Conservation (phyloP, 2,797 vertebrate species). For the Sternarchorhynchus goeldii region DNA sequence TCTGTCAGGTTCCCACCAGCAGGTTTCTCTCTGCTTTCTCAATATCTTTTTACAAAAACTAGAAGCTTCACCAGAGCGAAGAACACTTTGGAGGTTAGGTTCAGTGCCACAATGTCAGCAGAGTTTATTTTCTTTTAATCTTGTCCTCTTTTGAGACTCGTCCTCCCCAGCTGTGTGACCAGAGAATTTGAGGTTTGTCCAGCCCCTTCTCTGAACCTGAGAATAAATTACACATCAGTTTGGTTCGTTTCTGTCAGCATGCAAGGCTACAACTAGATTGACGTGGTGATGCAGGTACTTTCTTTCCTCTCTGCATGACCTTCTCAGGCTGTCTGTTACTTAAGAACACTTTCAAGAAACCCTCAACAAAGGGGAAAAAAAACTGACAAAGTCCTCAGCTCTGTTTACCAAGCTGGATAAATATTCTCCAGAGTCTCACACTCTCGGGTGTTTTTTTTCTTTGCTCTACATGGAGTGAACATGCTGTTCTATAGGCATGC, state of each 20-base stretch:
- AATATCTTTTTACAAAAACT: constrained; percentile 13
- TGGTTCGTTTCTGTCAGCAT: constrained; percentile 40
- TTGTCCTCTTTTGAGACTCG: constrained; percentile 25
- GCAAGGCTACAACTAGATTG: constrained; percentile 50
- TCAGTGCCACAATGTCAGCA: constrained; percentile 4
- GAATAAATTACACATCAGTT: constrained; percentile 48
- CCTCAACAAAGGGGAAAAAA: neutral
- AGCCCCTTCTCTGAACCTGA: constrained; percentile 19
- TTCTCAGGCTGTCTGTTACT: neutral
- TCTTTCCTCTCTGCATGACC: too few relatives aligned
- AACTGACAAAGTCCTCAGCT: neutral
- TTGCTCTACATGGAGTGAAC: constrained; percentile 1
- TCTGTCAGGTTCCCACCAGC: constrained; percentile 6
- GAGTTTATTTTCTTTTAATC: constrained; percentile 24
- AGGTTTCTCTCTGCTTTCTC: constrained; percentile 19
- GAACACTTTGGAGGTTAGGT: constrained; percentile 14
- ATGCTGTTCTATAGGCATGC: constrained; percentile 52
- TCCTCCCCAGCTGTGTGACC: constrained; percentile 54
- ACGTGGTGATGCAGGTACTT: neutral
- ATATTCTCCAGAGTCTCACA: neutral
- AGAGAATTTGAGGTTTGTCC: neutral
- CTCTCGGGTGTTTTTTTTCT: constrained; percentile 38
- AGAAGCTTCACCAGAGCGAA: constrained; percentile 28
- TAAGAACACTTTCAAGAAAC: neutral
- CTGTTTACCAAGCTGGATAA: too few relatives aligned